phyloP scores from a whole-genome alignment of 2,113 vertebrate genomes.

The Hemibates koningsi region DNA sequence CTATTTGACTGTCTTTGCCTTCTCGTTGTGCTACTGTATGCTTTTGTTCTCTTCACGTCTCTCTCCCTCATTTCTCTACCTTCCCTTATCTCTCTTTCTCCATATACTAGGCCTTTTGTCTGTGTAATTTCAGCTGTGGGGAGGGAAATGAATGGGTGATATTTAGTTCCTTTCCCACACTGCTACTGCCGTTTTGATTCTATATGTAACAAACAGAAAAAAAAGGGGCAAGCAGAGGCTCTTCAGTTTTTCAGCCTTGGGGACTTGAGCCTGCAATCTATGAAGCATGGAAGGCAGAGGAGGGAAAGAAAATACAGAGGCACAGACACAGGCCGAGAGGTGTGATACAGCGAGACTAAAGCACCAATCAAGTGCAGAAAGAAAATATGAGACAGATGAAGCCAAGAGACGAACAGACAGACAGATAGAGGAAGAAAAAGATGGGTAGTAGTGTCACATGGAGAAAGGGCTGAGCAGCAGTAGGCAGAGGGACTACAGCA shows the following conservation, averaged over 20 bases:
- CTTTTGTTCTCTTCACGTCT: background rate
- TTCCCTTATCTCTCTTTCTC: conserved; percentile 27
- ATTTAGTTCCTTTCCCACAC: conserved; percentile 57
- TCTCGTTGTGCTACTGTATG: background rate
- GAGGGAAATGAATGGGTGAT: conserved; percentile 68
- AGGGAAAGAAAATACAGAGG: conserved; percentile 33
- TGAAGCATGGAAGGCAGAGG: conserved; percentile 48
- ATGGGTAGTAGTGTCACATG: conserved; percentile 48
- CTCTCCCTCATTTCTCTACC: conserved; percentile 13
- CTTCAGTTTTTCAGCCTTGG: conserved; percentile 37
- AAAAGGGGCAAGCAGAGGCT: conserved; percentile 14
- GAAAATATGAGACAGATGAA: conserved; percentile 47
- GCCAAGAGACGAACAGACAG: background rate
- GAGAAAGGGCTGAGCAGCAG: conserved; percentile 41
- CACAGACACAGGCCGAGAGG: conserved; percentile 30
- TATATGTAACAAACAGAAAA: conserved; percentile 1
- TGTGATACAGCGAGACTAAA: conserved; percentile 40
- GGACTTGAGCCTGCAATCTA: conserved; percentile 46
- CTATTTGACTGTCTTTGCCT: conserved; percentile 20
- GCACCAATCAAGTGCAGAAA: conserved; percentile 10
- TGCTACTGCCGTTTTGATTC: conserved; percentile 21
- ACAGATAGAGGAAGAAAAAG: conserved; percentile 14
- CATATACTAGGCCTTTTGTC: conserved; percentile 41
- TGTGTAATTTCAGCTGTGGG: conserved; percentile 70
- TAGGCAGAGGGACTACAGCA: conserved; percentile 36